Percentiles rank a stretch among this genome's conserved stretches.
Conservation (phyloP, 2,113 vertebrate species). For the Heterotilapia buettikoferi region DNA sequence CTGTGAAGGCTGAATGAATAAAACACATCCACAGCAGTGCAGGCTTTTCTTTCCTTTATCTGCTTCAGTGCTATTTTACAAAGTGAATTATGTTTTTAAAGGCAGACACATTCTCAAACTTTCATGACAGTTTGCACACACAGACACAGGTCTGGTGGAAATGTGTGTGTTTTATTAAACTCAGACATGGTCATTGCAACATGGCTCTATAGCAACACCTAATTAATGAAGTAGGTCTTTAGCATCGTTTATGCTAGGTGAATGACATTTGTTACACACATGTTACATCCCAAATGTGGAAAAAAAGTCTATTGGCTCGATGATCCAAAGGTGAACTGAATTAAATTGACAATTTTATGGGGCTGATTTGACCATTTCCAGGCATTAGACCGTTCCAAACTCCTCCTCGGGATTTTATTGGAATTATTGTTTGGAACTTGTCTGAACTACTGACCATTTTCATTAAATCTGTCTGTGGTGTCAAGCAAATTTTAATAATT, state of each 20-base stretch:
- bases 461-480: not conserved
- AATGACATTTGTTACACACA: not conserved
- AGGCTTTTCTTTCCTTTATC: not conserved
- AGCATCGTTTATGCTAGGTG: not conserved
- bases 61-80: not conserved
- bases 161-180: not conserved
- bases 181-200: not conserved
- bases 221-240: not conserved
- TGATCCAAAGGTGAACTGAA: not conserved
- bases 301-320: not conserved
- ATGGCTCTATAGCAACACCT: not conserved
- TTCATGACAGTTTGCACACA: not conserved
- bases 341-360: not conserved
- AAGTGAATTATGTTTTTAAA: not conserved
- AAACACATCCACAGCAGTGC: not conserved
- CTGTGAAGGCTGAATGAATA: not conserved
- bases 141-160: not conserved
- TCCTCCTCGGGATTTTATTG: accelerated
- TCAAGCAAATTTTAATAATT: accelerated
- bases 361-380: not conserved
- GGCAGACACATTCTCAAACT: accelerated
- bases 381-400: accelerated
- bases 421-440: not conserved
- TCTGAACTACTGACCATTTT: accelerated
- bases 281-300: not conserved